Percentiles rank a stretch among this genome's conserved stretches.
phyloP scores from a whole-genome alignment of 2,888 invertebrate genomes.

The Adelphocoris suturalis region DNA sequence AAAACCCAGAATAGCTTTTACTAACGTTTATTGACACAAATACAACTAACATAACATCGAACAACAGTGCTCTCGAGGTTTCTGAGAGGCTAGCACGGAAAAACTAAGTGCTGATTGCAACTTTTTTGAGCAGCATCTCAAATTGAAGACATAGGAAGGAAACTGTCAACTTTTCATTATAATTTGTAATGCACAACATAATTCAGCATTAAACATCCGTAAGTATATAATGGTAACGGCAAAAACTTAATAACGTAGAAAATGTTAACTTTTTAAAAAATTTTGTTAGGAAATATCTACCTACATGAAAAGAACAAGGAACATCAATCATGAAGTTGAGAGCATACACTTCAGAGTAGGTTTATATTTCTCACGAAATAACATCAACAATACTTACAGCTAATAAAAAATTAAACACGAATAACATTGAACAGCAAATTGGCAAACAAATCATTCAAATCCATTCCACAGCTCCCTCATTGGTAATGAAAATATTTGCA shows the following conservation, averaged over 20 bases:
- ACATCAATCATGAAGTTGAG: constrained; percentile 7
- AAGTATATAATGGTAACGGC: constrained; percentile 57
- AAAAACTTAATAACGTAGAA: constrained; percentile 49
- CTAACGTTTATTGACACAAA: constrained; percentile 60
- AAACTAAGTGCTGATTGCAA: constrained; percentile 45
- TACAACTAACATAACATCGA: constrained; percentile 50
- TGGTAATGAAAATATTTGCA: too few species aligned
- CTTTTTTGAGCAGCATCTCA: background rate
- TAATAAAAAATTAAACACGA: too few species aligned
- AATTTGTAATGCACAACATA: background rate
- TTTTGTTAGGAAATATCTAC: background rate
- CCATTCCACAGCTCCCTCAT: too few species aligned
- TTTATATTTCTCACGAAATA: too few species aligned
- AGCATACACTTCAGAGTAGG: constrained; percentile 12
- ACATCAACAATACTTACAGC: too few species aligned
- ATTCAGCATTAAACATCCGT: background rate
- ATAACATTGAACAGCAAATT: too few species aligned
- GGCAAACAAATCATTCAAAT: too few species aligned
- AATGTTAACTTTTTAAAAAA: background rate
- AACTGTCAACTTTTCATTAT: constrained; percentile 48
- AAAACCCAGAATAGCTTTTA: background rate
- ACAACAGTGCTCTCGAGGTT: constrained; percentile 30
- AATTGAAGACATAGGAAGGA: background rate
- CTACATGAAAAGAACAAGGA: constrained; percentile 40
- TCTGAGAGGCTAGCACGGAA: constrained; percentile 7